phyloP scores from a whole-genome alignment of 1,140 invertebrate species.

The Dysdera silvatica region DNA sequence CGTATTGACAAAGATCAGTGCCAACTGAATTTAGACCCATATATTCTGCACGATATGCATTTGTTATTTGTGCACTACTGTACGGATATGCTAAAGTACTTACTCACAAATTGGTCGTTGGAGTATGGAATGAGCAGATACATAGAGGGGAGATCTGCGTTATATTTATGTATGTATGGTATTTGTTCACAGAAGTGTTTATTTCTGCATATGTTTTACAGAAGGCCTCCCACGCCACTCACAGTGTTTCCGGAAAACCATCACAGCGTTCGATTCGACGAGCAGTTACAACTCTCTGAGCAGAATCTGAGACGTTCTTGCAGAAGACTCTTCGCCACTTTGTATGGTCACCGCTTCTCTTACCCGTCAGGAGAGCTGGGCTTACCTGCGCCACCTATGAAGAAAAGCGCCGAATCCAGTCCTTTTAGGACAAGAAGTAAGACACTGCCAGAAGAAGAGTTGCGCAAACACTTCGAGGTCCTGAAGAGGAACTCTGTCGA shows the following conservation, averaged over 20 bases:
- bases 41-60: too few species aligned
- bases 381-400: neutral
- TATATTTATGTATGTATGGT: too few species aligned
- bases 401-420: neutral
- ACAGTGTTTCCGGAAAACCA: conserved; percentile 22
- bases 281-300: conserved; percentile 26
- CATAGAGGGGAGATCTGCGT: too few species aligned
- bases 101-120: too few species aligned
- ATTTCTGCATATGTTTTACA: neutral
- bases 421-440: neutral
- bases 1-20: too few species aligned
- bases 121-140: too few species aligned
- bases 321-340: conserved; percentile 26
- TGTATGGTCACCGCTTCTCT: conserved; percentile 19
- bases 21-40: too few species aligned
- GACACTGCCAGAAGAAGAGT: conserved; percentile 16
- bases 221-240: conserved; percentile 17
- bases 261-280: conserved; percentile 27
- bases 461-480: too few species aligned
- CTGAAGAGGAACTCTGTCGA: too few species aligned
- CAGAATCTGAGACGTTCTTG: conserved; percentile 28
- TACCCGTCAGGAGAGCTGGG: neutral
- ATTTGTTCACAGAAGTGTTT: too few species aligned
- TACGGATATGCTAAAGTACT: too few species aligned
- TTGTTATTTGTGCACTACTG: too few species aligned